A percentile compares a stretch with the other conserved stretches of the same genome.
Conservation (phyloP, 2,888 invertebrate species). For the Heterodera filipjevi region DNA sequence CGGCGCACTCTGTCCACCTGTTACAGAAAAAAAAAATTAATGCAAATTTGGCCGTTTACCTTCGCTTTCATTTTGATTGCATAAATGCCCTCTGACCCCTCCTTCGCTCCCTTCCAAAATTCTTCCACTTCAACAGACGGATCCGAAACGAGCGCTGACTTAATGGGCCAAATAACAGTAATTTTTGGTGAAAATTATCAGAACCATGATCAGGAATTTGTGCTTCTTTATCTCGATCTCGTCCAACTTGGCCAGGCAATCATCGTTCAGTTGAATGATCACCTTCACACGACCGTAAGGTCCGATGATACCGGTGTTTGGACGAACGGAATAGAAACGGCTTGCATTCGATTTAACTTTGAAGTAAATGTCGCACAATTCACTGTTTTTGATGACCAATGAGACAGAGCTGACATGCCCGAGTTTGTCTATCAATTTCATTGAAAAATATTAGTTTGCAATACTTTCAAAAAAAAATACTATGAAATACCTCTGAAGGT, state of each 20-base stretch:
- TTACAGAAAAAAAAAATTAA: too few relatives aligned
- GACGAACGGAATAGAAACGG: conserved; percentile 17
- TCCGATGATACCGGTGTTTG: conserved; percentile 17
- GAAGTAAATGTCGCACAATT: conserved; percentile 5
- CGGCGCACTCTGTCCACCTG: too few relatives aligned
- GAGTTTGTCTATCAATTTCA: conserved; percentile 11
- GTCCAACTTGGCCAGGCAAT: conserved; percentile 9
- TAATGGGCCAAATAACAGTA: neutral
- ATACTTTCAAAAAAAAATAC: too few relatives aligned
- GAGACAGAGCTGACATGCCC: conserved; percentile 14
- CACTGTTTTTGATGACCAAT: conserved; percentile 11
- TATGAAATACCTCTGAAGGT: too few relatives aligned
- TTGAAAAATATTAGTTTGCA: too few relatives aligned
- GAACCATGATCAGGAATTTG: conserved; percentile 19
- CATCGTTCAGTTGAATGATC: conserved; percentile 15
- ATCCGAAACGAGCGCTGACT: neutral
- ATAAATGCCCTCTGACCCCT: neutral
- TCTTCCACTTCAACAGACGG: neutral
- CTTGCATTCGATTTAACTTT: conserved; percentile 21
- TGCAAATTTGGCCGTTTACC: neutral
- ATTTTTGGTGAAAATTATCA: neutral
- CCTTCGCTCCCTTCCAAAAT: neutral
- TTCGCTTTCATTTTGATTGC: neutral
- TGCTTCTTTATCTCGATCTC: conserved; percentile 14
- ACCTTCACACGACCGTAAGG: conserved; percentile 9